Evolutionary conservation across 2,888 invertebrate species (phyloP).

Genomic region (Rhogogaster chlorosoma): DNA sequence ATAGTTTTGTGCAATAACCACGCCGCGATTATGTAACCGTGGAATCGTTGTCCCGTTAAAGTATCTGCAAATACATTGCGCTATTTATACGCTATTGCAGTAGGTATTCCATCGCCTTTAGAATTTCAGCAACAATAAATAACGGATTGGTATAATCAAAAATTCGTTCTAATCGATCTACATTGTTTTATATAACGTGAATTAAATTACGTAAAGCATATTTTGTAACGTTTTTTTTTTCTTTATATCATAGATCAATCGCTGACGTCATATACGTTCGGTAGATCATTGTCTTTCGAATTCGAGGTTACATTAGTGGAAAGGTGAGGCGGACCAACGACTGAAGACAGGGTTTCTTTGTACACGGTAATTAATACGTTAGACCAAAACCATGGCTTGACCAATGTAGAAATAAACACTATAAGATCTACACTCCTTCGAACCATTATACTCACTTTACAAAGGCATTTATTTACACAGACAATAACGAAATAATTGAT

Average conservation of each 20-base stretch:
- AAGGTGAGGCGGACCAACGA: neutral
- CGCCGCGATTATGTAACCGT: neutral
- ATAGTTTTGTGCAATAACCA: slow-evolving; percentile 24
- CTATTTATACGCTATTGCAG: neutral
- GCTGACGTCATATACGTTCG: slow-evolving; percentile 21
- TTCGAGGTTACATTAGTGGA: neutral
- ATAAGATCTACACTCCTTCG: neutral
- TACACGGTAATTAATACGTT: neutral
- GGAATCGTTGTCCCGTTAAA: neutral
- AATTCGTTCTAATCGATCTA: slow-evolving; percentile 8
- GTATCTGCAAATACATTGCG: neutral
- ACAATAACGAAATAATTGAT: slow-evolving; percentile 38
- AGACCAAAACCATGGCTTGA: neutral
- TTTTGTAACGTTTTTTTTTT: slow-evolving; percentile 16
- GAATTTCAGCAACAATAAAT: neutral
- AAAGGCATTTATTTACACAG: slow-evolving; percentile 5
- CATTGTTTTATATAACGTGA: neutral
- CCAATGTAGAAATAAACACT: neutral
- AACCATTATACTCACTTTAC: slow-evolving; percentile 4
- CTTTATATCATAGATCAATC: neutral
- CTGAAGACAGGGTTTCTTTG: neutral
- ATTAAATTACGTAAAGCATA: slow-evolving; percentile 7
- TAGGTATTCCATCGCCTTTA: neutral
- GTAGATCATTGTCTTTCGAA: slow-evolving; percentile 17
- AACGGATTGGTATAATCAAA: neutral